A percentile compares a stretch with the other conserved stretches of the same genome.
Conservation (phyloP, 2,888 invertebrate species). For the Trypoxylon attenuatum region DNA sequence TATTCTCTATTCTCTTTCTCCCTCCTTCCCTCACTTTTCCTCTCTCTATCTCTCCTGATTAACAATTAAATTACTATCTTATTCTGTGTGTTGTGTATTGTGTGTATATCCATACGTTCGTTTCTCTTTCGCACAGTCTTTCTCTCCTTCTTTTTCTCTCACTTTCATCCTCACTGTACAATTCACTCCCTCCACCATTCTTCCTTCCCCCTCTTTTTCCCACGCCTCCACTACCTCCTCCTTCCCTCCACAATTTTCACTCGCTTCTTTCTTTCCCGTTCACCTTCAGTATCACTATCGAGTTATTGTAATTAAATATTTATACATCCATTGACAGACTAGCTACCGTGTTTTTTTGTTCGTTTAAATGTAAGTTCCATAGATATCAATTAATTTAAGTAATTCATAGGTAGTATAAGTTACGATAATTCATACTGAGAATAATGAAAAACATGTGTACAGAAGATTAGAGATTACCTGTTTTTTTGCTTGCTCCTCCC, state of each 20-base stretch:
- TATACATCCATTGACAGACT: slow-evolving; percentile 74
- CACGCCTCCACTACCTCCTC: slow-evolving; percentile 5
- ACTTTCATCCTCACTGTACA: neutral
- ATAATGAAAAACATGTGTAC: slow-evolving; percentile 74
- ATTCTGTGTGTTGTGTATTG: neutral
- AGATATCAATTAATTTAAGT: slow-evolving; percentile 72
- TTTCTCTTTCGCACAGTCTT: slow-evolving; percentile 8
- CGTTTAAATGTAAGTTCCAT: slow-evolving; percentile 71
- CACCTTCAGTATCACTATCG: slow-evolving; percentile 54
- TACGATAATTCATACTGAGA: slow-evolving; percentile 72
- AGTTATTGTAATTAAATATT: slow-evolving; percentile 72
- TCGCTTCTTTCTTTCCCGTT: slow-evolving; percentile 27
- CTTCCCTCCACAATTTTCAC: slow-evolving; percentile 8
- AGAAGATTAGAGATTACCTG: slow-evolving; percentile 72
- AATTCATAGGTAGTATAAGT: slow-evolving; percentile 72
- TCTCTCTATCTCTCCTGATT: slow-evolving; percentile 16
- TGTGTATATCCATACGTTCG: neutral
- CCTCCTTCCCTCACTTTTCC: neutral
- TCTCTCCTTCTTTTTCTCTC: slow-evolving; percentile 17
- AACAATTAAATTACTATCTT: too few species aligned
- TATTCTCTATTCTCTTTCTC: too few species aligned
- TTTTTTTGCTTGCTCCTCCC: slow-evolving; percentile 24
- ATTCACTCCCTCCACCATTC: neutral
- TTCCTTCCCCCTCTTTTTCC: neutral
- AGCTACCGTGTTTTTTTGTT: slow-evolving; percentile 71